Evolutionary conservation across 2,797 vertebrate genomes (phyloP), one percentile per base, ranked within the genome.

Genomic region (Lacerta viridis): DNA sequence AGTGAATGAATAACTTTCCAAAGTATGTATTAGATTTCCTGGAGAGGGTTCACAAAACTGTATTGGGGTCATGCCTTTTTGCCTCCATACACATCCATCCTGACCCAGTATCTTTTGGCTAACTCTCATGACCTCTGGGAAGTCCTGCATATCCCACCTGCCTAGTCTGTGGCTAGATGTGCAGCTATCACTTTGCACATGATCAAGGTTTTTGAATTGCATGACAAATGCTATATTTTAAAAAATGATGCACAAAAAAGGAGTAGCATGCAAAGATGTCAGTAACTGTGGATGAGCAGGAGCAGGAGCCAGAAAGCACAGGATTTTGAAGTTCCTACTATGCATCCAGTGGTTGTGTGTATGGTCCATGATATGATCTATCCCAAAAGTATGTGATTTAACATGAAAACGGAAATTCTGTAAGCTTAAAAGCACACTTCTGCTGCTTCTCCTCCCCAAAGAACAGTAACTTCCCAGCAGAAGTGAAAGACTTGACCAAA

Each of bases 401-500:
- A 75, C 41, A 72, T 27, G 17, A 39, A 66, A 82, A 68, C 29
- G n/a, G 55, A 39, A 74, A 25, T 80, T 93, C 29, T 83, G 17
- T 39, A 84, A 80, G 79, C 82, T 43, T 92, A 90, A 88, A 88
- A 92, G 87, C 96, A 90, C 96, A 55, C 50, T 15, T 95, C 84
- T 77, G 50, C 50, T 85, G 90, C 87, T 95, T 97, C 86, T 97
- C 84, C 96, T 95, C 93, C 94, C 94, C 95, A 94, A 97, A 98
- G 98, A 98, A 97, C 95, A 96, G 97, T 90, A 94, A 97, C 88
- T 98, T 98, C 94, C 98, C 98, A 77, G 97, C 97, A 82, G 98
- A 98, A 87, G 98, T 98, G 78, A 98, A 98, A 95, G 98, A 98
- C 87, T 95, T 98, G 87, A 98, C 98, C 41, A 98, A 98, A 90